Evolutionary conservation across 2,113 vertebrate genomes (phyloP).

Genomic region (Rhineura floridana): DNA sequence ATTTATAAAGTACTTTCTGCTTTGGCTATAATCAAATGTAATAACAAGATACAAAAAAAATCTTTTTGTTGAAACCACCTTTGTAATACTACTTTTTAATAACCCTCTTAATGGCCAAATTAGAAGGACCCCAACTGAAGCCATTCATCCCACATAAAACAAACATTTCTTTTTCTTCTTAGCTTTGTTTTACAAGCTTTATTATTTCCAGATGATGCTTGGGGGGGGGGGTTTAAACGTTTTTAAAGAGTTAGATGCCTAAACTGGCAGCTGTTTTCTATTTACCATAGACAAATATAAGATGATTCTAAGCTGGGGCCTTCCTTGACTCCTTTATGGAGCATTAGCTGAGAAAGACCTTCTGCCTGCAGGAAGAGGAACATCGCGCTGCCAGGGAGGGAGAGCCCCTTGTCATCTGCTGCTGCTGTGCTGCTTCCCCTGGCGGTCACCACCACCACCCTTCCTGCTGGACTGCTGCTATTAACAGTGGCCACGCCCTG

Average conservation of each 20-base stretch:
- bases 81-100: constrained; percentile 83
- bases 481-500: too few relatives aligned
- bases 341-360: constrained; percentile 49
- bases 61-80: constrained; percentile 77
- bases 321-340: constrained; percentile 61
- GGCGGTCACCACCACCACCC: too few relatives aligned
- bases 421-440: too few relatives aligned
- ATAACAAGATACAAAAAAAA: constrained; percentile 75
- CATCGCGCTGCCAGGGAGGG: too few relatives aligned
- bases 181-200: constrained; percentile 85
- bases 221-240: constrained; percentile 67
- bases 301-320: constrained; percentile 73
- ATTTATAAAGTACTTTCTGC: constrained; percentile 71
- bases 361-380: too few relatives aligned
- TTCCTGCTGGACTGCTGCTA: too few relatives aligned
- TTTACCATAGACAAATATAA: constrained; percentile 80
- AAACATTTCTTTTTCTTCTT: constrained; percentile 86
- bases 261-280: constrained; percentile 84
- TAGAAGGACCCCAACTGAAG: constrained; percentile 86
- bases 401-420: too few relatives aligned
- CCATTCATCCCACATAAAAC: constrained; percentile 90
- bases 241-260: constrained; percentile 76
- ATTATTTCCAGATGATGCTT: constrained; percentile 93
- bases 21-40: constrained; percentile 73
- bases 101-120: constrained; percentile 85